Base-by-base conservation (phyloP, 2,113 vertebrate species). In the Cyprinodon variegatus region DNA sequence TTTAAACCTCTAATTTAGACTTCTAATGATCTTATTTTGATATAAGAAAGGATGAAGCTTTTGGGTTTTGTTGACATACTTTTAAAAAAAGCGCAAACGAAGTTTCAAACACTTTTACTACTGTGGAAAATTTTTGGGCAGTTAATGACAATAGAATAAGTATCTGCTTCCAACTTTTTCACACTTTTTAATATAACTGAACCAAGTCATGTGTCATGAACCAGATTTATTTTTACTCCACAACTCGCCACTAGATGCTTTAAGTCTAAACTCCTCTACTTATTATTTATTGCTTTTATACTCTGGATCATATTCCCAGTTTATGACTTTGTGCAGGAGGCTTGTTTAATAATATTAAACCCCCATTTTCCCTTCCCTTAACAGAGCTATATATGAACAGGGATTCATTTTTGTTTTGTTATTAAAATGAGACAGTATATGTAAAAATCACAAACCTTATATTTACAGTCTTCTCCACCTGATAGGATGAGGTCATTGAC, bases 391-490 rank as follows among this genome's bases (percentile, higher is more conserved):
- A 53, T 5, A 53, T 5, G 0, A 53, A 17, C 13, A 61, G 61
- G 7, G 36, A 14, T 48, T 29, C 20, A 48, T 37, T 14, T 29
- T 3, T 8, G 10, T 12, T 2, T 45, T 48, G 46, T 48, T 67
- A 57, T 57, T 9, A 11, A 41, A 70, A 43, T 14, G 5, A 22
- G 3, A 14, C 2, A 39, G 29, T 37, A 22, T 1, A 66, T 11
- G 3, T 1, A 45, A 63, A 70, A 38, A 61, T n/a, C 2, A 20
- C 85, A 76, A 69, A 98, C 97, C 96, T 98, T 99, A 20, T 98
- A 99, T 92, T 95, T 98, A 90, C 98, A 99, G n/a, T 99, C 98
- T 83, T 99, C 98, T 65, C 96, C 96, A 78, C 94, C 96, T 83
- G 98, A 99, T 39, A 99, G 91, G 71, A 99, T 97, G 64, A 97